phyloP scores from a whole-genome alignment of 2,888 invertebrate species.

The Gerris lacustris region DNA sequence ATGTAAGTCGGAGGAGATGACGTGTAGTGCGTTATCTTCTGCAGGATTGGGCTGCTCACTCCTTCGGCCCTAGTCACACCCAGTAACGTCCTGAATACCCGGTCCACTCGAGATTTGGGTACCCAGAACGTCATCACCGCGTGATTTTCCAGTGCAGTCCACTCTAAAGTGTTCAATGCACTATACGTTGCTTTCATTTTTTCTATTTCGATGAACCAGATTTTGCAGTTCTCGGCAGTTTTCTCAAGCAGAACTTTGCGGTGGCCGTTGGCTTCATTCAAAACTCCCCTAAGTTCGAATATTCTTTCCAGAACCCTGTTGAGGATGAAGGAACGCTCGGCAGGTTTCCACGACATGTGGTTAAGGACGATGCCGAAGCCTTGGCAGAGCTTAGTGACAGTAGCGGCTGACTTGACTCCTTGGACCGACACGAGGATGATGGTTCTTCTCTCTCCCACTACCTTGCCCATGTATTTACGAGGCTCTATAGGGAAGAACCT shows the following conservation, averaged over 20 bases:
- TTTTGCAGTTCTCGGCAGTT: not conserved
- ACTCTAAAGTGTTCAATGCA: not conserved
- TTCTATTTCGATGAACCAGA: conserved; percentile 2
- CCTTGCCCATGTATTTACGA: not conserved
- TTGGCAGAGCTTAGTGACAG: not conserved
- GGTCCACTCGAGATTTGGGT: not conserved
- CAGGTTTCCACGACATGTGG: not conserved
- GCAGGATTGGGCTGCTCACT: not conserved
- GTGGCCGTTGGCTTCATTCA: not conserved
- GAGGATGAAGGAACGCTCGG: not conserved
- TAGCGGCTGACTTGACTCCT: not conserved
- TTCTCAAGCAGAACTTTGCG: not conserved
- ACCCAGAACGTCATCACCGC: not conserved
- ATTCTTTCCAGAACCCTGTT: not conserved
- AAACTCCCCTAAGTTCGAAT: not conserved
- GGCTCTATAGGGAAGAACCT: not conserved
- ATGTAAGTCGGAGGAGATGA: not conserved
- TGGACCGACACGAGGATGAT: not conserved
- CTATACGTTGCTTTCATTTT: conserved; percentile 1
- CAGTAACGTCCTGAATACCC: not conserved
- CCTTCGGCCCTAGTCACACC: not conserved
- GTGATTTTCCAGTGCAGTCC: not conserved
- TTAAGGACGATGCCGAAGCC: not conserved
- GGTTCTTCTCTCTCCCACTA: not conserved
- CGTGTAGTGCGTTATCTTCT: not conserved